Evolutionary conservation across 2,888 invertebrate species (phyloP).

Genomic region (Cephus runcator): DNA sequence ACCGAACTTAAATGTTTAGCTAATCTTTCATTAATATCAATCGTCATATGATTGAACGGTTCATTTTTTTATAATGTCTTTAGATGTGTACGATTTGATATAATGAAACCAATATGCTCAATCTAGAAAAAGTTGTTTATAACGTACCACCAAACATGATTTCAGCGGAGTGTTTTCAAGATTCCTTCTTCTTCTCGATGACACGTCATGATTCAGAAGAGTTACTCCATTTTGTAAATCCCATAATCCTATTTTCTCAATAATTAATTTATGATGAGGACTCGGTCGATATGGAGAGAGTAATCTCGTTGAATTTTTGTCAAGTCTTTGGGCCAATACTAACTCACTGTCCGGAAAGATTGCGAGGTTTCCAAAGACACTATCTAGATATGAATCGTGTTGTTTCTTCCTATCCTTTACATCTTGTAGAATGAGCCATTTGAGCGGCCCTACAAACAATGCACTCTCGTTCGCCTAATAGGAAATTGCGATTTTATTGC

Average conservation of each 20-base stretch:
- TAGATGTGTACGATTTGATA: neutral
- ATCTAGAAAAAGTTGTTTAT: neutral
- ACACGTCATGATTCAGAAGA: constrained; percentile 22
- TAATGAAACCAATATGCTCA: neutral
- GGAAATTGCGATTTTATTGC: constrained; percentile 7
- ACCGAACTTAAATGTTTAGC: neutral
- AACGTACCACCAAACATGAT: constrained; percentile 46
- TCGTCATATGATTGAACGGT: neutral
- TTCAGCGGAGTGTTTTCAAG: constrained; percentile 44
- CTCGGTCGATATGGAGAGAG: constrained; percentile 49
- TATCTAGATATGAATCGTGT: neutral
- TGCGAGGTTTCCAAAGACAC: constrained; percentile 32
- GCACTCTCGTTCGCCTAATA: constrained; percentile 43
- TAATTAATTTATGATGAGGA: constrained; percentile 28
- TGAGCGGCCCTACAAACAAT: constrained; percentile 46
- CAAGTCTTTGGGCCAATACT: constrained; percentile 29
- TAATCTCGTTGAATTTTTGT: constrained; percentile 31
- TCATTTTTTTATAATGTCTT: neutral
- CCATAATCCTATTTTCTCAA: constrained; percentile 54
- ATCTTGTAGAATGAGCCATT: constrained; percentile 50
- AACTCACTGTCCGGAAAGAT: constrained; percentile 55
- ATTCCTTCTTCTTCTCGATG: constrained; percentile 48
- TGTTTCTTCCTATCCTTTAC: neutral
- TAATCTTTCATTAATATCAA: neutral
- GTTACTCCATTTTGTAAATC: constrained; percentile 30